phyloP scores from a whole-genome alignment of 35 echinoderm and acorn worm genomes.

The Apostichopus californicus region DNA sequence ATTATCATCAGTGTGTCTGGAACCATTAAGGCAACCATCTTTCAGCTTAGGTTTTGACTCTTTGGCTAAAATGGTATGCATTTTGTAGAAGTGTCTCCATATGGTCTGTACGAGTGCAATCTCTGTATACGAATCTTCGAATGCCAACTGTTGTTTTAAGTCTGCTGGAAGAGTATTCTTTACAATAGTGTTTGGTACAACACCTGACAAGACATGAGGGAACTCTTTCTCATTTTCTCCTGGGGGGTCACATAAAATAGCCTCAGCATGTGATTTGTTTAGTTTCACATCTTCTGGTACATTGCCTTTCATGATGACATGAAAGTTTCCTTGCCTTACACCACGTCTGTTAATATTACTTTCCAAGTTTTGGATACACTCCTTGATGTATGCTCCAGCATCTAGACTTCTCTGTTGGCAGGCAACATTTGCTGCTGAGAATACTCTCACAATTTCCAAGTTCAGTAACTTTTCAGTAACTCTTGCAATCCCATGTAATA shows the following conservation, averaged over 20 bases:
- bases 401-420: slow-evolving; percentile 10
- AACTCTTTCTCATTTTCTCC: neutral
- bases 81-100: slow-evolving; percentile 47
- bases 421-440: neutral
- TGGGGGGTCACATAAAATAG: slow-evolving; percentile 20
- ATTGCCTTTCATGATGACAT: slow-evolving; percentile 17
- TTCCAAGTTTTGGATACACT: slow-evolving; percentile 14
- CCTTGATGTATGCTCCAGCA: neutral
- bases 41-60: slow-evolving; percentile 34
- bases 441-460: slow-evolving; percentile 9
- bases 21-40: slow-evolving; percentile 48
- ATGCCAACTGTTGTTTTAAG: neutral
- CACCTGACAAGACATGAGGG: slow-evolving; percentile 39
- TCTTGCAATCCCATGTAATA: too few species aligned
- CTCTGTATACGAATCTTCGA: slow-evolving; percentile 21
- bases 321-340: slow-evolving; percentile 27
- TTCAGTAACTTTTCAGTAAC: too few species aligned
- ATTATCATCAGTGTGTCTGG: slow-evolving; percentile 46
- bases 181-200: neutral
- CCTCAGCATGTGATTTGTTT: slow-evolving; percentile 20
- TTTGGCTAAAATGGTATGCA: slow-evolving; percentile 39
- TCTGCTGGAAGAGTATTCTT: neutral
- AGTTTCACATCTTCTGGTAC: slow-evolving; percentile 20
- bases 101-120: slow-evolving; percentile 35
- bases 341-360: neutral